A percentile compares a stretch with the other conserved stretches of the same genome.
Evolutionary conservation across 2,113 vertebrate species (phyloP).

Genomic region (Sitta europaea): DNA sequence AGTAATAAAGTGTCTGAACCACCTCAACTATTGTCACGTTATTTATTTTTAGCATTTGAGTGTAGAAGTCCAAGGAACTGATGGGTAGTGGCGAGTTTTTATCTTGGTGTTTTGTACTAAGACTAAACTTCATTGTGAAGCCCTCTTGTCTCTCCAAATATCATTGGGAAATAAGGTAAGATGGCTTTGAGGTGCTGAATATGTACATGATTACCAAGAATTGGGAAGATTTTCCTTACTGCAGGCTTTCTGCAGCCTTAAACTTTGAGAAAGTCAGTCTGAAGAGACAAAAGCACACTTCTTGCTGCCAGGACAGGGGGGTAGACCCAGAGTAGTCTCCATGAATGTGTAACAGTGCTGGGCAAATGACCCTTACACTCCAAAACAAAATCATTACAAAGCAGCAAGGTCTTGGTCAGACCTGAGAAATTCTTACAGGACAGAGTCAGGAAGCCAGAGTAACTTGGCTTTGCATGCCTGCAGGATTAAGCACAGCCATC

Average conservation of each 20-base stretch:
- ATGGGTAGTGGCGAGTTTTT: background rate
- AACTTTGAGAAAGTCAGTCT: background rate
- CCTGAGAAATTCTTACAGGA: background rate
- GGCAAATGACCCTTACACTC: background rate
- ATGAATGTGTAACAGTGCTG: background rate
- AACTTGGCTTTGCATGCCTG: background rate
- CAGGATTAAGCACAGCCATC: background rate
- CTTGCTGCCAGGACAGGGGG: background rate
- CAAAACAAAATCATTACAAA: background rate
- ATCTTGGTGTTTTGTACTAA: background rate
- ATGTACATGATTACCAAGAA: rapidly evolving
- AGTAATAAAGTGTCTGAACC: background rate
- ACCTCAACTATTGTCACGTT: background rate
- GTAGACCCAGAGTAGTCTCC: background rate
- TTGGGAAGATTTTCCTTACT: background rate
- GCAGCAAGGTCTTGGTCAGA: background rate
- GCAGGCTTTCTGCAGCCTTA: background rate
- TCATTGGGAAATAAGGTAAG: background rate
- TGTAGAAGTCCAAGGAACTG: background rate
- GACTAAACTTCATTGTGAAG: background rate
- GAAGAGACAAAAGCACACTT: background rate
- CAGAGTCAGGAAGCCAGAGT: background rate
- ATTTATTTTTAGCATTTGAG: background rate
- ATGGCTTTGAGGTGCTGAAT: background rate
- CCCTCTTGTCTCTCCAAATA: background rate